Conservation (phyloP, 2,888 invertebrate species). For the Tromatobia lineatoria region DNA sequence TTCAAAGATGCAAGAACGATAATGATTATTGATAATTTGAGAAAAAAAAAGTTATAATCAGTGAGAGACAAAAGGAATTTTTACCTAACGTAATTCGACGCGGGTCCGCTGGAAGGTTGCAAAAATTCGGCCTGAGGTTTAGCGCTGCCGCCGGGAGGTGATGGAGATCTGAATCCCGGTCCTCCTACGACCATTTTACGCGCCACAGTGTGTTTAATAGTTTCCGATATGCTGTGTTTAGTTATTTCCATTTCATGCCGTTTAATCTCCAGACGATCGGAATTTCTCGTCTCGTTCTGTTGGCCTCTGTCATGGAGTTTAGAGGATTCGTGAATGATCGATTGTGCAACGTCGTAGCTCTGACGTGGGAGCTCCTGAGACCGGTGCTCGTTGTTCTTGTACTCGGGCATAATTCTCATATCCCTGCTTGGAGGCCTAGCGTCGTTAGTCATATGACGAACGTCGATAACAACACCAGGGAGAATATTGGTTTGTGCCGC, state of each 20-base stretch:
- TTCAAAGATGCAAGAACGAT: too few relatives aligned
- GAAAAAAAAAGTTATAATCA: too few relatives aligned
- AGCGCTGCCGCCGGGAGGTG: conserved; percentile 87
- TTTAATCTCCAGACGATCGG: conserved; percentile 79
- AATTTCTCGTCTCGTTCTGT: conserved; percentile 71
- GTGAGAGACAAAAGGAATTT: not conserved
- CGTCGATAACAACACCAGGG: conserved; percentile 13
- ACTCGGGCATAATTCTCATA: conserved; percentile 71
- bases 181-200: conserved; percentile 90
- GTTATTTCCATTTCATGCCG: conserved; percentile 86
- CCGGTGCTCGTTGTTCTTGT: conserved; percentile 59
- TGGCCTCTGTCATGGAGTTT: conserved; percentile 72
- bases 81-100: conserved; percentile 83
- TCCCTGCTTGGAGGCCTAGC: conserved; percentile 74
- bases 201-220: conserved; percentile 86
- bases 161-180: conserved; percentile 87
- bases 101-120: conserved; percentile 84
- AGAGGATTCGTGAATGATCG: conserved; percentile 70
- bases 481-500: not conserved
- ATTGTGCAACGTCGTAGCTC: conserved; percentile 73
- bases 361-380: conserved; percentile 50
- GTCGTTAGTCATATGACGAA: conserved; percentile 34
- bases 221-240: conserved; percentile 87
- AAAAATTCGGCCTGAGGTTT: conserved; percentile 85
- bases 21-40: too few relatives aligned